phyloP scores from a whole-genome alignment of 2,797 vertebrate genomes.

The Pipistrellus nathusii region DNA sequence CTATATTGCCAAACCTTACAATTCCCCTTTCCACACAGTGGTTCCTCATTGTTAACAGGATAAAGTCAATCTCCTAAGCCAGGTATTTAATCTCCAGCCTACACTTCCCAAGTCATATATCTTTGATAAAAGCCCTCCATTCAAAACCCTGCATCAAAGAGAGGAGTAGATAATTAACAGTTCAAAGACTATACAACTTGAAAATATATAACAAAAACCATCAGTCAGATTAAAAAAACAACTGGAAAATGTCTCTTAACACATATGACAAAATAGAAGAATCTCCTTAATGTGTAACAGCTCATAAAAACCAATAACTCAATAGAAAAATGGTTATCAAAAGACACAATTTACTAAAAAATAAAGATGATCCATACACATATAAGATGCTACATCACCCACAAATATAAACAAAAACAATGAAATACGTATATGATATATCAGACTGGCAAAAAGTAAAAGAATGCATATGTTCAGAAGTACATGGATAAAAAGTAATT shows the following conservation, averaged over 20 bases:
- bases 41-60: background rate
- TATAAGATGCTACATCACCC: background rate
- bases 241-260: background rate
- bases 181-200: background rate
- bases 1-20: background rate
- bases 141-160: background rate
- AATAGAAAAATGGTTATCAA: background rate
- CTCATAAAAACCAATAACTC: background rate
- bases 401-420: conserved; percentile 44
- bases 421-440: conserved; percentile 1
- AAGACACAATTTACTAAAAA: background rate
- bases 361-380: background rate
- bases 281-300: background rate
- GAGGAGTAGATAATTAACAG: background rate
- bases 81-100: background rate
- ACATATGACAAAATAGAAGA: conserved; percentile 5
- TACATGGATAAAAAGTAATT: background rate
- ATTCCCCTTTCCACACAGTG: background rate
- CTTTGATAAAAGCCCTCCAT: background rate
- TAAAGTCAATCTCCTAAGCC: background rate
- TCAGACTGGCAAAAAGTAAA: conserved; percentile 21
- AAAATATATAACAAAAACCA: background rate
- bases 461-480: background rate
- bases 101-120: background rate
- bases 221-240: background rate